Base-by-base conservation (phyloP, 2,797 vertebrate genomes). In the Rachycentron canadum region DNA sequence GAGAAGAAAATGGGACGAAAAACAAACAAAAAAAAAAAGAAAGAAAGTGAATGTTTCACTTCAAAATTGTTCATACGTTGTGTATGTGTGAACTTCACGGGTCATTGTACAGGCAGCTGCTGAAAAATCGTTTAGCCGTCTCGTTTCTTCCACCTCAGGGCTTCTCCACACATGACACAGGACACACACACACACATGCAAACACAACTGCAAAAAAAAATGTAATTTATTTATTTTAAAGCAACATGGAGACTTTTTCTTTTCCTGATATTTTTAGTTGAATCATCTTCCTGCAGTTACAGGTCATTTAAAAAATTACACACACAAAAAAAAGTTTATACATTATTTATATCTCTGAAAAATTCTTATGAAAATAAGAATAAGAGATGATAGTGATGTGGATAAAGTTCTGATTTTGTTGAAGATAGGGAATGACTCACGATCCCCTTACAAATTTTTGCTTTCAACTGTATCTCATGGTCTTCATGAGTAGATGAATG, bases 31-130 rank as follows among this genome's bases (percentile, higher is more conserved):
- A 19, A 23, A 13, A 16, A 53, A 16, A 25, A 26, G 38, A 50
- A 38, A 32, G 60, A 50, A 67, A 59, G 76, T 53, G 56, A 67
- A 41, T 7, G 7, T 74, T 79, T 73, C 32, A 50, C 76, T 50
- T 60, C 52, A 28, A 56, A 16, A 55, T 41, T 17, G 73, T 63
- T 79, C 4, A 13, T 3, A 28, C 5, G 28, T 49, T 58, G 4
- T 19, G n/a, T 25, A 62, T 40, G 67, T 40, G 58, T 79, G 69
- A 67, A 80, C 69, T 40, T 55, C 3, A 30, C 26, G 16, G 25
- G 34, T 73, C 2, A 3, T 16, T 16, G 60, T 43, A 59, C 32
- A 40, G 79, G 34, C 57, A 26, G 17, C 21, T 52, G 55, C 66
- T 50, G 32, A 65, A 25, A 26, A 69, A 59, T 59, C 30, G 4